These are phyloP conservation scores for Polymixis lichenea DNA, from an alignment of 2,888 invertebrate genomes.

Conservation along the genomic window DNA sequence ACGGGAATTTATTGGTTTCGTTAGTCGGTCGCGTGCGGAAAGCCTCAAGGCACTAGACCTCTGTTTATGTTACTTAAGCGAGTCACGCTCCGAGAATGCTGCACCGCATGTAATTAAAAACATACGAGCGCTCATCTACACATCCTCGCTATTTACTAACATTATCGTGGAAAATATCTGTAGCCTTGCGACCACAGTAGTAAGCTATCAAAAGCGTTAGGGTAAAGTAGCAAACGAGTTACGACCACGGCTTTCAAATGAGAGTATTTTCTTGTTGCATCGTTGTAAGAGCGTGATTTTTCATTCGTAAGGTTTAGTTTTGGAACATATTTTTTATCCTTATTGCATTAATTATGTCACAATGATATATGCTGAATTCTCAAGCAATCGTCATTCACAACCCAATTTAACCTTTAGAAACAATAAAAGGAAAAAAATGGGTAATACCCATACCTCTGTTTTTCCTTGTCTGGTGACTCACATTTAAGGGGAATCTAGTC, in stretches of 20 bases:
- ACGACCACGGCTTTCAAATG: no score
- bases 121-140: constrained; percentile 24
- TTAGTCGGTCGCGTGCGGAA: not conserved
- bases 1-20: not conserved
- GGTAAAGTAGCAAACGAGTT: no score
- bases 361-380: not conserved
- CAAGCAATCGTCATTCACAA: not conserved
- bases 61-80: constrained; percentile 32
- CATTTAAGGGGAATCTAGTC: no score
- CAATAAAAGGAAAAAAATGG: constrained; percentile 11
- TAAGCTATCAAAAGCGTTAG: no score
- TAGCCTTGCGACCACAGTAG: no score
- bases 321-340: no score
- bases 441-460: not conserved
- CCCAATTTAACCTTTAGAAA: constrained; percentile 2
- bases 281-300: no score
- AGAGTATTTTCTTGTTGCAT: no score
- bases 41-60: constrained; percentile 5
- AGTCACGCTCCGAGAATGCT: constrained; percentile 49
- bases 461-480: constrained; percentile 44
- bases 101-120: constrained; percentile 36
- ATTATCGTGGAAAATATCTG: constrained; percentile 9
- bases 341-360: not conserved
- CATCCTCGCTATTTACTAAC: constrained; percentile 33
- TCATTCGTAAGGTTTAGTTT: no score